Conservation (phyloP, 1,140 invertebrate species). For the Ladona fulva region DNA sequence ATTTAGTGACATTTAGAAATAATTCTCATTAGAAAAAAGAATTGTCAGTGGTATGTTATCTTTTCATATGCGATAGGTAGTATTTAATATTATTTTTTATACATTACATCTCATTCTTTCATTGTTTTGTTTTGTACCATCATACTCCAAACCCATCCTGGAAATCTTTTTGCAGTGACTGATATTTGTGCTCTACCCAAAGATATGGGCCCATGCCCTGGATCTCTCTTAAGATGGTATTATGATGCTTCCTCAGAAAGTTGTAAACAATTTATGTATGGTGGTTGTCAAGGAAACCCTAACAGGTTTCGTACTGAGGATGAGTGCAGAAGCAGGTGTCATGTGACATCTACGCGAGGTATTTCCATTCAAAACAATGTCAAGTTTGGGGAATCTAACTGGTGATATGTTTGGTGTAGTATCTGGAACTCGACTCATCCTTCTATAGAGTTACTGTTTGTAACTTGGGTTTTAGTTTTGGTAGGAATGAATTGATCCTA, state of each 20-base stretch:
- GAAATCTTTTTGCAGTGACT: constrained; percentile 32
- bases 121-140: too few species aligned
- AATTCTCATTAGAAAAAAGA: too few species aligned
- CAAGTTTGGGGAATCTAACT: neutral
- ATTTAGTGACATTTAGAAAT: too few species aligned
- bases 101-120: too few species aligned
- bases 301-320: constrained; percentile 53
- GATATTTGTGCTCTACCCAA: constrained; percentile 46
- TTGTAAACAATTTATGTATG: constrained; percentile 51
- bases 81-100: too few species aligned
- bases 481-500: neutral
- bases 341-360: constrained; percentile 16
- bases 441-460: neutral
- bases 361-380: constrained; percentile 9
- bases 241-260: constrained; percentile 44
- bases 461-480: neutral
- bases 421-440: neutral
- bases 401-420: constrained; percentile 1
- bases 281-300: constrained; percentile 55
- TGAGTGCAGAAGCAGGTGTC: constrained; percentile 48
- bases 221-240: constrained; percentile 46
- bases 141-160: neutral
- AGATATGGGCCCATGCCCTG: constrained; percentile 46
- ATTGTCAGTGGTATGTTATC: too few species aligned
- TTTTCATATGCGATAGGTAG: too few species aligned